These are phyloP conservation scores for Eubucco bourcierii DNA, from an alignment of 2,113 vertebrate genomes.

Conservation along the genomic window DNA sequence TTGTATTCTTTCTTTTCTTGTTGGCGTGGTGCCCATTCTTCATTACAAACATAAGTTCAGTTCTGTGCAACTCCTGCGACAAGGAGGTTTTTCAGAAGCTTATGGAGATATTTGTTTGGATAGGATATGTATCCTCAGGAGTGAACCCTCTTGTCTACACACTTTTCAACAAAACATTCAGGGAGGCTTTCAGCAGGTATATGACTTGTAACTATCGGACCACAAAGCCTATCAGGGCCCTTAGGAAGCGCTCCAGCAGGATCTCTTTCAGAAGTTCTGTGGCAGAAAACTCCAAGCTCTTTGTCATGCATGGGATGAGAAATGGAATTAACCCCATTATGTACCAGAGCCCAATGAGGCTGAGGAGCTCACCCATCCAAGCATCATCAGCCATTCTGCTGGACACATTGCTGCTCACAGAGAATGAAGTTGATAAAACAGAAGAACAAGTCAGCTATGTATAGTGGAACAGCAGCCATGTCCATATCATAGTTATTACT, in stretches of 20 bases:
- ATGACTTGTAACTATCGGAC: constrained; percentile 90
- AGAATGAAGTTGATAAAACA: constrained; percentile 83
- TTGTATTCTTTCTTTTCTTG: constrained; percentile 94
- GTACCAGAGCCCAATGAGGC: constrained; percentile 86
- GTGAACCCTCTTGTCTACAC: constrained; percentile 97
- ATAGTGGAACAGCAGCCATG: constrained; percentile 52
- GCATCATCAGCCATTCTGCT: constrained; percentile 79
- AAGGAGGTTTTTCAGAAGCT: constrained; percentile 80
- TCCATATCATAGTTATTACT: neutral
- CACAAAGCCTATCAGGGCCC: constrained; percentile 62
- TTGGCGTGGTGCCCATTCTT: constrained; percentile 99
- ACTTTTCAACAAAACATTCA: constrained; percentile 96
- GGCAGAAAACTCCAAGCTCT: constrained; percentile 89
- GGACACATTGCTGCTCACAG: constrained; percentile 85
- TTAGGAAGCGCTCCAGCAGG: constrained; percentile 75
- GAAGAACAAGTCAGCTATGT: constrained; percentile 88
- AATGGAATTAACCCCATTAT: constrained; percentile 85
- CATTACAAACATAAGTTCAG: constrained; percentile 93
- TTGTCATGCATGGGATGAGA: constrained; percentile 87
- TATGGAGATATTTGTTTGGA: constrained; percentile 96
- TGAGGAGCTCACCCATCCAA: constrained; percentile 76
- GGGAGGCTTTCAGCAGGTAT: constrained; percentile 90
- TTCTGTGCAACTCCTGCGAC: constrained; percentile 86
- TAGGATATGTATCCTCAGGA: constrained; percentile 95
- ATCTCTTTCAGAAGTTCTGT: constrained; percentile 85